Evolutionary conservation across 2,888 invertebrate species (phyloP), one percentile per base, ranked within the genome.

Genomic region (Candidula unifasciata): DNA sequence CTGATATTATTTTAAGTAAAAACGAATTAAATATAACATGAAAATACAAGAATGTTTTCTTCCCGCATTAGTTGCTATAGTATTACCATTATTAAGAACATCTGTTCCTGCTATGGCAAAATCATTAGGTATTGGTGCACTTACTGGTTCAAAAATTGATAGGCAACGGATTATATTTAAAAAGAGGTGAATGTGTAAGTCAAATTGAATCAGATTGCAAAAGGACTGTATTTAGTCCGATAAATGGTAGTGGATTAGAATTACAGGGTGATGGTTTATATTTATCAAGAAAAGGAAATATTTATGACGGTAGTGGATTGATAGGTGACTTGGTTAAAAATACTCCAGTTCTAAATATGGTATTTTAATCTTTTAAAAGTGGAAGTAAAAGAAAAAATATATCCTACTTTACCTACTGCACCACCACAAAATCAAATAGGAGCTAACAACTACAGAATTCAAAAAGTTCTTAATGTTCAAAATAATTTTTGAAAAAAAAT

Each of bases 121-220:
- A n/a, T n/a, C n/a, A n/a, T n/a, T n/a, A n/a, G n/a, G n/a, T n/a
- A n/a, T n/a, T n/a, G n/a, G n/a, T n/a, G n/a, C n/a, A n/a, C n/a
- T n/a, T n/a, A n/a, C n/a, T n/a, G n/a, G n/a, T n/a, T 35, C 80
- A 86, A 84, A 80, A 77, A 64, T 37, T 35, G 24, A 30, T 68
- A 44, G 84, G 80, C 8, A 57, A 27, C 21, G 86, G 86, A 27
- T 71, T 86, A 16, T 85, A 82, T 54, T 68, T 85, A 18, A 85
- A 86, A 44, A 86, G 83, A 85, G 78, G 84, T 30, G 86, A 85
- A 57, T 71, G 64, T 77, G 83, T 69, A 24, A 84, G 87, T 76
- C 80, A 85, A 60, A n/a, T 84, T 71, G 84, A 78, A 84, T 80
- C 83, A 71, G n/a, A 83, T 80, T 54, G 80, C 83, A 16, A 85